Evolutionary conservation across 2,797 vertebrate genomes (phyloP).

Genomic region (Sternarchorhynchus goeldii): DNA sequence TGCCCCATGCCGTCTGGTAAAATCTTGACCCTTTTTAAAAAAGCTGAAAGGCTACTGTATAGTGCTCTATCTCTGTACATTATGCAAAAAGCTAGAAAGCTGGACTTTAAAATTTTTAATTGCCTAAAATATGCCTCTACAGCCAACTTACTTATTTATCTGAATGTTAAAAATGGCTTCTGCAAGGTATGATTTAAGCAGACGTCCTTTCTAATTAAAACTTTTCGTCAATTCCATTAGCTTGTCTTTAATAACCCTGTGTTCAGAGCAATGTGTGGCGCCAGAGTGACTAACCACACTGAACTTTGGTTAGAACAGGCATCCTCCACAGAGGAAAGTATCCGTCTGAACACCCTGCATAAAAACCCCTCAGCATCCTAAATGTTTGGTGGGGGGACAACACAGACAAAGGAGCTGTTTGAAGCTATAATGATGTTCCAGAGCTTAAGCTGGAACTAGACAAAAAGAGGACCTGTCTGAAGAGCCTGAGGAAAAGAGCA

Average conservation of each 20-base stretch:
- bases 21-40: too few species aligned
- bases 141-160: neutral
- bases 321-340: neutral
- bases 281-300: constrained; percentile 12
- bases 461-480: constrained; percentile 11
- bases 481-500: constrained; percentile 29
- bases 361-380: neutral
- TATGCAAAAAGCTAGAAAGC: neutral
- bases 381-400: neutral
- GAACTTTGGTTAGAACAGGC: constrained; percentile 1
- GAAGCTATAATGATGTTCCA: constrained; percentile 19
- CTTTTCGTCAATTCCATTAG: neutral
- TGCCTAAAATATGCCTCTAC: neutral
- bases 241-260: constrained; percentile 19
- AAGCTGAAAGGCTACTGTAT: too few species aligned
- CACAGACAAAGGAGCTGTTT: constrained; percentile 10
- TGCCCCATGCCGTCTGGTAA: too few species aligned
- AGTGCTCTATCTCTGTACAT: neutral
- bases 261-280: neutral
- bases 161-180: neutral
- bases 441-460: constrained; percentile 16
- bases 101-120: neutral
- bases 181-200: neutral
- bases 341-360: neutral
- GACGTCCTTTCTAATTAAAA: constrained; percentile 9